A percentile compares a stretch with the other conserved stretches of the same genome.
These are phyloP conservation scores for Eilema depressum DNA, from an alignment of 2,888 invertebrate species.

Conservation along the genomic window DNA sequence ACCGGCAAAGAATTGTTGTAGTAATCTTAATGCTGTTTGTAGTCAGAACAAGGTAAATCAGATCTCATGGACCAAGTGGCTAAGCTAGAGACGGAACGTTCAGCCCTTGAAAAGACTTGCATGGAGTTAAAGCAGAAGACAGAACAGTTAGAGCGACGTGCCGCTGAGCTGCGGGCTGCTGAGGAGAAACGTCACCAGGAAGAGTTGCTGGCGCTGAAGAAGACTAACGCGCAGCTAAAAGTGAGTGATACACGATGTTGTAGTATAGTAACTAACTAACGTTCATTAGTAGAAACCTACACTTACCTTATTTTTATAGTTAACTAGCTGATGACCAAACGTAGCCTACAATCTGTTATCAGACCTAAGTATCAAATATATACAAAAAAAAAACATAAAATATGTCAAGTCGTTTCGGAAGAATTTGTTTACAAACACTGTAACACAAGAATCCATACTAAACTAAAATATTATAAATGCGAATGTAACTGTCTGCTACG, in stretches of 20 bases:
- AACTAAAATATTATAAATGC: no score
- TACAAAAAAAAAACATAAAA: no score
- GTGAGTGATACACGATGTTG: conserved; percentile 59
- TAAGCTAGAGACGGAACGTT: conserved; percentile 89
- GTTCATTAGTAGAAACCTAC: no score
- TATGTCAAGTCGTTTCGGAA: no score
- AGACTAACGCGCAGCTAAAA: conserved; percentile 97
- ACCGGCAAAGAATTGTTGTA: neutral
- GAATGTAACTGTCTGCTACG: no score
- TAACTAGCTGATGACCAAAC: no score
- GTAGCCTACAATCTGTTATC: no score
- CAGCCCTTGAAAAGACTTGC: conserved; percentile 88
- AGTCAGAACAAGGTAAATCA: conserved; percentile 96
- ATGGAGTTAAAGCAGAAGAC: conserved; percentile 88
- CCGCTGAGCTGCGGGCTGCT: conserved; percentile 93
- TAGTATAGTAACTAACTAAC: no score
- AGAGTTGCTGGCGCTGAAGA: conserved; percentile 96
- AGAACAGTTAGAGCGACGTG: conserved; percentile 93
- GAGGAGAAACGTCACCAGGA: conserved; percentile 97
- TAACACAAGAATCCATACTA: no score
- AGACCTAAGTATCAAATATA: no score
- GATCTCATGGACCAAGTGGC: conserved; percentile 92
- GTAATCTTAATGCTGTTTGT: conserved; percentile 15
- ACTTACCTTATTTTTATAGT: no score
- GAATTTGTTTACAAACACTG: no score